Base-by-base conservation (phyloP, 2,888 invertebrate species). In the Oconnorella tubifera region DNA sequence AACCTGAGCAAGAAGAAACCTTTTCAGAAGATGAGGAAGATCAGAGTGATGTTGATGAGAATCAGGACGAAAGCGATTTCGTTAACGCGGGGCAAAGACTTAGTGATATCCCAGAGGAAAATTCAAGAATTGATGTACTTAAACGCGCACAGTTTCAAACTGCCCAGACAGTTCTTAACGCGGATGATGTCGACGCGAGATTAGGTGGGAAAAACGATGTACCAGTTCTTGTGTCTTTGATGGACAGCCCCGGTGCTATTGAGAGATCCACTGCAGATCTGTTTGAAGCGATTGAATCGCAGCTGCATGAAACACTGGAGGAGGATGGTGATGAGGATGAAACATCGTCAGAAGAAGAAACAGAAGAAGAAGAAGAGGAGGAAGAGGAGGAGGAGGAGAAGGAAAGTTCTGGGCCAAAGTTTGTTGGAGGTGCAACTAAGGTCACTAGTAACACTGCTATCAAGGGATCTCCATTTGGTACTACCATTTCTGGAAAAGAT, bases 171-270 rank as follows among this genome's bases (percentile, higher is more conserved):
- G 53, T 51, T 6, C 40, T 14, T 10, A 6, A 6, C 53, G 25
- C 53, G 6, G 53, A 51, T 51, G 53, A 51, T 25, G 53, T 51
- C 25, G 53, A 51, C 25, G 53, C 14, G 4, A 51, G 14, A 10
- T 10, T 10, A 19, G 53, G 53, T 51, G 25, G 4, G 53, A 25
- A 27, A 25, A 6, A 4, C 6, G 14, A 51, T 19, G 53, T 10
- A 6, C 53, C 53, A 10, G 53, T 51, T 19, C 25, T 51, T 10
- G 53, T 51, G 14, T 51, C 53, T 19, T 27, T 51, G 53, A 27
- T 25, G 25, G 53, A 51, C 14, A 51, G 53, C 25, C 53, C 53
- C 10, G 25, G 25, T 27, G 25, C 53, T 19, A 23, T 51, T 6
- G 53, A 51, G 53, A 10, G 25, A 51, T 19, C 53, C 6, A 25